These are phyloP conservation scores for Antechinus stuartii DNA, from an alignment of 2,113 vertebrate species.

Conservation along the genomic window DNA sequence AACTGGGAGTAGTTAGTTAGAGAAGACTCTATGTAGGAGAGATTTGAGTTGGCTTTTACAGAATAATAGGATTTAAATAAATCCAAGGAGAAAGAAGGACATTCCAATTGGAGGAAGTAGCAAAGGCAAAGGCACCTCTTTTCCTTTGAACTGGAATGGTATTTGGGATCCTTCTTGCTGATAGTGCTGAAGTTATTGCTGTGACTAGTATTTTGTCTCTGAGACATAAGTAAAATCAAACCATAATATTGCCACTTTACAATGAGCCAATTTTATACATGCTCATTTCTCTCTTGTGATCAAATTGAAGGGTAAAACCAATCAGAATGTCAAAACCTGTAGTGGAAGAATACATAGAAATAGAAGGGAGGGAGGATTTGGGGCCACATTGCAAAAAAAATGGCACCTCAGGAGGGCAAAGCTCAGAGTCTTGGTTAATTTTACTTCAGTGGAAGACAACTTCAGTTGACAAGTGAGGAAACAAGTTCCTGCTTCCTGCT, in stretches of 20 bases:
- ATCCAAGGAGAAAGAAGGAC: neutral
- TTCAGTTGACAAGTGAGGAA: conserved; percentile 38
- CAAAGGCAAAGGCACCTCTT: neutral
- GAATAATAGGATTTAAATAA: neutral
- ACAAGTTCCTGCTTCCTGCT: conserved; percentile 50
- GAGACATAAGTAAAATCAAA: neutral
- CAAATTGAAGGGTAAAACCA: conserved; percentile 42
- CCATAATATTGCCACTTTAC: neutral
- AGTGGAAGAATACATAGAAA: neutral
- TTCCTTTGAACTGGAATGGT: neutral
- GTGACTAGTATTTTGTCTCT: conserved; percentile 22
- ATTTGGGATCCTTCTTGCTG: neutral
- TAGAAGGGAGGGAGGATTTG: conserved; percentile 32
- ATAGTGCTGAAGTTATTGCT: neutral
- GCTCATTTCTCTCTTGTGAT: conserved; percentile 23
- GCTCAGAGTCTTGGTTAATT: neutral
- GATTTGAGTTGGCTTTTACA: neutral
- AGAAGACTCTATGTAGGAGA: neutral
- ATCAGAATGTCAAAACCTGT: conserved; percentile 25
- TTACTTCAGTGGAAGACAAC: neutral
- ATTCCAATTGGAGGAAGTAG: neutral
- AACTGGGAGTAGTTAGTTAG: conserved; percentile 15
- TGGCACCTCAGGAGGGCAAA: neutral
- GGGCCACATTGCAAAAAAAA: conserved; percentile 16
- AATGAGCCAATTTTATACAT: neutral